A percentile compares a stretch with the other conserved stretches of the same genome.
Conservation (phyloP, 1,140 invertebrate genomes). For the Reticulitermes speratus region DNA sequence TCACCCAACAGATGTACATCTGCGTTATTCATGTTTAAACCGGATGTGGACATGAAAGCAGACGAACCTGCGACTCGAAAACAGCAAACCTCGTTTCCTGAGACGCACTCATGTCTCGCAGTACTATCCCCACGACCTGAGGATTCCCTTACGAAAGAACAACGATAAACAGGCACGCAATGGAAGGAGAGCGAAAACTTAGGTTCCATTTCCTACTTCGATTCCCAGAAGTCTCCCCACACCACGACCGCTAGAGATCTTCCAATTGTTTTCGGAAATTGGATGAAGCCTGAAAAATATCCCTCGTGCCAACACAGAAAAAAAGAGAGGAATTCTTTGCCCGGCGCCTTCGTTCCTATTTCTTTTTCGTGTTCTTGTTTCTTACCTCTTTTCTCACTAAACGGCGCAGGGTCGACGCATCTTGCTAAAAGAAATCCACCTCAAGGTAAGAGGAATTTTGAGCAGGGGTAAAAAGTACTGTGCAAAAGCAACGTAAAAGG, state of each 20-base stretch:
- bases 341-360: background rate
- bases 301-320: constrained; percentile 27
- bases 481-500: too few species aligned
- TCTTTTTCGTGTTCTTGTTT: background rate
- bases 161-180: constrained; percentile 3
- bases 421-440: constrained; percentile 2
- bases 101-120: background rate
- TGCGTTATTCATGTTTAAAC: too few species aligned
- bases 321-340: background rate
- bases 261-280: constrained; percentile 45
- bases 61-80: too few species aligned
- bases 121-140: background rate
- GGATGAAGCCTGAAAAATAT: constrained; percentile 43
- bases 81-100: background rate
- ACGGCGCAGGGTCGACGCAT: background rate
- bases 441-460: background rate
- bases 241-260: background rate
- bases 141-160: background rate
- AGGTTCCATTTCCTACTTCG: background rate
- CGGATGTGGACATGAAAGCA: too few species aligned
- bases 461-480: background rate
- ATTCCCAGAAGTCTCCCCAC: background rate
- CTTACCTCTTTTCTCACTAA: background rate
- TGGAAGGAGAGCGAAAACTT: background rate
- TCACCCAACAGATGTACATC: too few species aligned